A percentile compares a stretch with the other conserved stretches of the same genome.
Evolutionary conservation across 2,113 vertebrate species (phyloP).

Genomic region (Arvicanthis niloticus): DNA sequence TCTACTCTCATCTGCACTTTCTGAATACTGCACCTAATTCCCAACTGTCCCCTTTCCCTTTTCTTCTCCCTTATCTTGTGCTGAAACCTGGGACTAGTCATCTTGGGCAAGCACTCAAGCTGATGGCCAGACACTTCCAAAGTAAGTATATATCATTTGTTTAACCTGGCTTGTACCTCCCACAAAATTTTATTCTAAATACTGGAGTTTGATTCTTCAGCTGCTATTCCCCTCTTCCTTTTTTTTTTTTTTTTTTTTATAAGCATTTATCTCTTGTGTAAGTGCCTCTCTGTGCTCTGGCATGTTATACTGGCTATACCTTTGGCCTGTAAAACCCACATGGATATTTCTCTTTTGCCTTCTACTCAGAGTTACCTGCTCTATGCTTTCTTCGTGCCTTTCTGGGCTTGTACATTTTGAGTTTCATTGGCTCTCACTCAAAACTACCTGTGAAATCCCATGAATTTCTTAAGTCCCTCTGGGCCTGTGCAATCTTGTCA

Average conservation of each 20-base stretch:
- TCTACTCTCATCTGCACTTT: not conserved
- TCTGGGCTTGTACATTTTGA: not conserved
- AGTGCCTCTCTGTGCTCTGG: not conserved
- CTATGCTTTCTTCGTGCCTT: not conserved
- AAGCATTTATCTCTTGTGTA: not conserved
- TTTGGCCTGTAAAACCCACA: not conserved
- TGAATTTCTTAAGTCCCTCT: not conserved
- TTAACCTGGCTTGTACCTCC: not conserved
- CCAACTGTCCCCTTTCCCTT: not conserved
- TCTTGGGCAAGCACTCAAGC: not conserved
- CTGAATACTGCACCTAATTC: not conserved
- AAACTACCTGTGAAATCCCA: not conserved
- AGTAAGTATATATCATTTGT: not conserved
- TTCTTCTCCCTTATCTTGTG: too few relatives aligned
- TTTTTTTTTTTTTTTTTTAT: too few relatives aligned
- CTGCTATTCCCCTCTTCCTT: not conserved
- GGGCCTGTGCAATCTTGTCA: not conserved
- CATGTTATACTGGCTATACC: not conserved
- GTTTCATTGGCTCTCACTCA: not conserved
- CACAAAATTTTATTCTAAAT: not conserved
- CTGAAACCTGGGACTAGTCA: too few relatives aligned
- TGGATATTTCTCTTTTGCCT: not conserved
- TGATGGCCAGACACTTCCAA: not conserved
- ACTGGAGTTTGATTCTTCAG: not conserved
- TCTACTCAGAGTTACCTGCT: not conserved